A percentile compares a stretch with the other conserved stretches of the same genome.
Conservation (phyloP, 2,113 vertebrate species). For the Muntiacus reevesi region DNA sequence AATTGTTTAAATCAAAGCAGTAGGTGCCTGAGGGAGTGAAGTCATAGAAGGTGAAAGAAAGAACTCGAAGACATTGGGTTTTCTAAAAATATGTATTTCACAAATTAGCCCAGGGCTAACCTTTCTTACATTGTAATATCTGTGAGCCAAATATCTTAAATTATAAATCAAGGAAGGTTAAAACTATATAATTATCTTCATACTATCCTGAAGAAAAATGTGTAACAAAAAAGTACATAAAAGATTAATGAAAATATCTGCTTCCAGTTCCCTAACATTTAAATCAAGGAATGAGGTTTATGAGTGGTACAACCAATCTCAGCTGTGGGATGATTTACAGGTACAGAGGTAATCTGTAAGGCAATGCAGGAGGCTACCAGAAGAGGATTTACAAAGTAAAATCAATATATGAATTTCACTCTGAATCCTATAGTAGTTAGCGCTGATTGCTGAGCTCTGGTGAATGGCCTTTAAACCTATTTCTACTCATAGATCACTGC, state of each 20-base stretch:
- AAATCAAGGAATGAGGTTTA: conserved; percentile 40
- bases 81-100: not conserved
- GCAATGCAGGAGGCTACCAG: not conserved
- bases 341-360: conserved; percentile 9
- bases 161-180: conserved; percentile 35
- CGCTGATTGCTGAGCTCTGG: not conserved
- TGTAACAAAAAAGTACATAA: conserved; percentile 1
- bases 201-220: conserved; percentile 36
- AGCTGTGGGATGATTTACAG: not conserved
- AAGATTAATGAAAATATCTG: conserved; percentile 40
- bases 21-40: not conserved
- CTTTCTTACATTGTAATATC: not conserved
- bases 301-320: not conserved
- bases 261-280: not conserved
- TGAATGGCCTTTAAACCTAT: not conserved
- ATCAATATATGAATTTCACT: conserved; percentile 40
- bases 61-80: not conserved
- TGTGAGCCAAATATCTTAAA: conserved; percentile 9
- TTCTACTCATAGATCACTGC: conserved; percentile 14
- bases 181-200: not conserved
- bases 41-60: not conserved
- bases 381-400: conserved; percentile 51
- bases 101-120: not conserved
- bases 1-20: not conserved
- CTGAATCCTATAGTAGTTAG: not conserved